phyloP scores from a whole-genome alignment of 2,113 vertebrate genomes.

The Salvelinus sp. region DNA sequence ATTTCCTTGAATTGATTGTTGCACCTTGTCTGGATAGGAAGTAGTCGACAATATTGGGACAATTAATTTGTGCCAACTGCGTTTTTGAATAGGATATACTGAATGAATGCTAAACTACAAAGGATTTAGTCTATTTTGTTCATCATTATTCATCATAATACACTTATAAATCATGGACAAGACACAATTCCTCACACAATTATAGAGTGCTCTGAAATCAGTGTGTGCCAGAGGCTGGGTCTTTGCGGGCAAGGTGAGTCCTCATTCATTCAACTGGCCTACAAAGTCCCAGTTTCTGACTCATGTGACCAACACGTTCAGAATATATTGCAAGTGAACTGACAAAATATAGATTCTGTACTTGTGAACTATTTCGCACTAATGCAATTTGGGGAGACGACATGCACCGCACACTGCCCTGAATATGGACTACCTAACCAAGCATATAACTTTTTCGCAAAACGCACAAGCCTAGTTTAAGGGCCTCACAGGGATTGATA shows the following conservation, averaged over 20 bases:
- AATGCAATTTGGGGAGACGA: not conserved
- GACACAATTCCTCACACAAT: not conserved
- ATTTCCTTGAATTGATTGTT: not conserved
- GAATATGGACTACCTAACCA: not conserved
- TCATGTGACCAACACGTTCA: slow-evolving; percentile 67
- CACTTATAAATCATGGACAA: not conserved
- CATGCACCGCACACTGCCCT: not conserved
- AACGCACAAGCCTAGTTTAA: not conserved
- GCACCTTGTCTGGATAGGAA: not conserved
- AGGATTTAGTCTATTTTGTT: too few relatives aligned
- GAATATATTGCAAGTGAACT: not conserved
- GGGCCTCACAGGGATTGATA: too few relatives aligned
- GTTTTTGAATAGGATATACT: not conserved
- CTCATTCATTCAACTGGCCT: slow-evolving; percentile 92
- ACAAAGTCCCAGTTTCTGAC: slow-evolving; percentile 98
- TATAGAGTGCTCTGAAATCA: not conserved
- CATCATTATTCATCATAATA: not conserved
- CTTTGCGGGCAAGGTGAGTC: slow-evolving; percentile 98
- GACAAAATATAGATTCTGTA: not conserved
- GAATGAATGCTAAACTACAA: not conserved
- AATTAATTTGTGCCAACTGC: not conserved
- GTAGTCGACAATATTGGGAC: not conserved
- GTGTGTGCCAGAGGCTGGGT: slow-evolving; percentile 87
- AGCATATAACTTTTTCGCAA: not conserved
- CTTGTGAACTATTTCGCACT: not conserved